These are phyloP conservation scores for Orius insidiosus DNA, from an alignment of 1,140 invertebrate species.

Conservation along the genomic window DNA sequence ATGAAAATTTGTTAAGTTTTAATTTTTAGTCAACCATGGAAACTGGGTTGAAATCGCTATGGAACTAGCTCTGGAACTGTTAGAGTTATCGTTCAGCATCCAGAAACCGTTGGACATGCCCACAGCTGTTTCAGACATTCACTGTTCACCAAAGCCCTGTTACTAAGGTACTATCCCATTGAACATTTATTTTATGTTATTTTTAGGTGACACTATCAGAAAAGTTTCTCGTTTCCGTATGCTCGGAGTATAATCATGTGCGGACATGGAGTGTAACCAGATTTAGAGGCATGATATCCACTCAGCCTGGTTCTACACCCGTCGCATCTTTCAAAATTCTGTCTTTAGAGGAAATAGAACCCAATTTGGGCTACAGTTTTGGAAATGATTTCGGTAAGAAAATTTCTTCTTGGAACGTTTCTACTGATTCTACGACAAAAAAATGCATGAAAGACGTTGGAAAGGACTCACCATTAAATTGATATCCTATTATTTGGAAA, in stretches of 20 bases:
- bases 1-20: background rate
- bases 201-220: slow-evolving; percentile 79
- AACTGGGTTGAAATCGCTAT: slow-evolving; percentile 99
- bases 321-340: slow-evolving; percentile 92
- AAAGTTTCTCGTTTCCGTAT: slow-evolving; percentile 92
- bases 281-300: slow-evolving; percentile 92
- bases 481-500: background rate
- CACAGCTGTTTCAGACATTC: slow-evolving; percentile 94
- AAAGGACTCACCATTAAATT: background rate
- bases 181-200: slow-evolving; percentile 17
- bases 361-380: slow-evolving; percentile 51
- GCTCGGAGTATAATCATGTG: slow-evolving; percentile 95
- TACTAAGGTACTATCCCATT: slow-evolving; percentile 51
- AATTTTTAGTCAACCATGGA: slow-evolving; percentile 34
- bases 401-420: background rate
- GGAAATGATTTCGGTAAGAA: slow-evolving; percentile 60
- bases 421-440: background rate
- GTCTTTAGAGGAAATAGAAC: slow-evolving; percentile 70
- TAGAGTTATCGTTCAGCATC: slow-evolving; percentile 93
- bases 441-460: background rate
- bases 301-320: slow-evolving; percentile 85
- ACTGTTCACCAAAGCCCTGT: slow-evolving; percentile 93
- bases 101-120: slow-evolving; percentile 93
- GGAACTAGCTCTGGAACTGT: slow-evolving; percentile 90
- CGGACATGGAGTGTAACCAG: slow-evolving; percentile 90